Evolutionary conservation across 2,113 vertebrate species (phyloP).

Genomic region (Piaya cayana): DNA sequence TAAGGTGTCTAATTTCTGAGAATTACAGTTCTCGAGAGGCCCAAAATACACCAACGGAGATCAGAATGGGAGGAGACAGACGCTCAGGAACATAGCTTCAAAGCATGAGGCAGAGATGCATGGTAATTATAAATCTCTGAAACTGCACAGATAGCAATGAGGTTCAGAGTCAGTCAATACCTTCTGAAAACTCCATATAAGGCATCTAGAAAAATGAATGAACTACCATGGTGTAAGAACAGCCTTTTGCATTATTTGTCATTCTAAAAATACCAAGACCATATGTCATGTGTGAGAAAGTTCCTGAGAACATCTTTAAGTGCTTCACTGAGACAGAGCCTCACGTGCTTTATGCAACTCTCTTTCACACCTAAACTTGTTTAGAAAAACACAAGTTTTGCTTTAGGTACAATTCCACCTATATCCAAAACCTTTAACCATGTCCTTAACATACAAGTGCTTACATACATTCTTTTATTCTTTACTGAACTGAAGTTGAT

Average conservation of each 20-base stretch:
- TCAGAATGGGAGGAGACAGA: not conserved
- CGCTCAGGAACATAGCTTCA: not conserved
- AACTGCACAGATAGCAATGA: not conserved
- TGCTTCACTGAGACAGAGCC: not conserved
- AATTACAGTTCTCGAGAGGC: not conserved
- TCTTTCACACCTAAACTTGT: not conserved
- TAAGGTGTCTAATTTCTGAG: not conserved
- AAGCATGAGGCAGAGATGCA: not conserved
- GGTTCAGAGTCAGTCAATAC: not conserved
- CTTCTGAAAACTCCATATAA: not conserved
- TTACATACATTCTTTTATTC: not conserved
- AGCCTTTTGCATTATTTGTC: not conserved
- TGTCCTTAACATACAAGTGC: not conserved
- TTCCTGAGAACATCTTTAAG: not conserved
- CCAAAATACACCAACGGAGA: not conserved
- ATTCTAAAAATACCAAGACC: constrained; percentile 15
- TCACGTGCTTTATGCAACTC: not conserved
- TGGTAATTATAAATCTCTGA: not conserved
- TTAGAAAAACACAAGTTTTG: not conserved
- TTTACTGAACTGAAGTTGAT: not conserved
- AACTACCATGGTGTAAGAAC: not conserved
- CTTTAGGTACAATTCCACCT: not conserved
- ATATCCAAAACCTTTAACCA: not conserved
- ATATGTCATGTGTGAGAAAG: not conserved
- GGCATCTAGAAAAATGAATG: not conserved